Evolutionary conservation across 2,797 vertebrate genomes (phyloP), one percentile per base, ranked within the genome.

Genomic region (Chiloscyllium punctatum): DNA sequence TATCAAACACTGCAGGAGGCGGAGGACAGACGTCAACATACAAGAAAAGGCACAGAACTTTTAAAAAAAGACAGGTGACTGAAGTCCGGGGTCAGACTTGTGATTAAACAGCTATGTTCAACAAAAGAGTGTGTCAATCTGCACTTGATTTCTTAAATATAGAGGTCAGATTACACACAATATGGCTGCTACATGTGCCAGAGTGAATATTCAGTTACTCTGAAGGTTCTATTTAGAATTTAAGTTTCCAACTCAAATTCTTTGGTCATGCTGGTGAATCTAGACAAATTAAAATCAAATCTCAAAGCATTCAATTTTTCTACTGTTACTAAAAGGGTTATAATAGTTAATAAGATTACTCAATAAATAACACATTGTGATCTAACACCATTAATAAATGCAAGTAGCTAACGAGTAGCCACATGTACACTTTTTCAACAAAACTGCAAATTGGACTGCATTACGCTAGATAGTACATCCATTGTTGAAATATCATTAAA

Each of bases 331-430:
- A 48, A 95, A 95, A 95, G 37, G 48, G 25, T n/a, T 30, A 51
- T 53, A 77, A 72, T 72, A 57, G 23, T 25, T 95, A 95, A 95
- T 77, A 74, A 51, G 69, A 71, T 16, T 74, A 53, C 94, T 95
- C 30, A 72, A 94, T 69, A 94, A 95, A 95, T 74, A 74, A 18
- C 16, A 74, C 94, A 95, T 95, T 95, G 71, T 95, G 33, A 53
- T 23, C 94, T 53, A 95, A 72, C 15, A 5, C 42, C 51, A n/a
- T 74, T 53, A 95, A 74, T 51, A 95, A 18, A 69, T 69, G 90
- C n/a, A 92, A 95, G 33, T 71, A 74, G 71, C 69, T 30, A 94
- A 27, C 48, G 4, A 57, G 51, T 27, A 57, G 48, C 86, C 86
- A 92, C 62, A 18, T 42, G 62, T 92, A 69, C 62, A 92, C 90